Evolutionary conservation across 2,888 invertebrate species (phyloP), one percentile per base, ranked within the genome.

Genomic region (Geotrupes spiniger): DNA sequence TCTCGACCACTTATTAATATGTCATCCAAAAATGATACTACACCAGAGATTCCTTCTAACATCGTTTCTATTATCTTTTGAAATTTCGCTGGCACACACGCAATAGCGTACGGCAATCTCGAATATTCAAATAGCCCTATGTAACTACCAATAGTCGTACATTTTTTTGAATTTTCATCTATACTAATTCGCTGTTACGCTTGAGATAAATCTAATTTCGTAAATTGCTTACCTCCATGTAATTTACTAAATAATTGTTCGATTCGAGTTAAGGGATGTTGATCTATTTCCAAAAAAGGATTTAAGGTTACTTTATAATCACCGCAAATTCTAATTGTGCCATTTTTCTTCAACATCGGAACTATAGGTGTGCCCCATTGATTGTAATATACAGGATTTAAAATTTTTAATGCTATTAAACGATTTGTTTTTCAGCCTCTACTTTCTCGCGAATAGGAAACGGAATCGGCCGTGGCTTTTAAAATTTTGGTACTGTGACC

Each of bases 61-160:
- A 62, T 28, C 0, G 48, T 50, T 49, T 64, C 62, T 59, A 68
- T 66, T 0, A 60, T 33, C 38, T 53, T 52, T 51, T 68, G 64
- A 43, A 68, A 66, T 38, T 65, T 62, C 1, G 60, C 61, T 0
- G 64, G 63, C 3, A 59, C 63, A 25, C 54, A 58, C 2, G 60
- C 57, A 10, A 66, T 42, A 3, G 61, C 64, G 31, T 56, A 64
- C 2, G 63, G 54, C 14, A 62, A 42, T 1, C 62, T 40, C 0
- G 49, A 61, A 44, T 59, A 63, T 38, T 52, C 52, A 45, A 48
- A 63, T 15, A 64, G 42, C 0, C 63, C 62, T 31, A 52, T 56
- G 2, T 53, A 51, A 0, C 64, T 65, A 42, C 57, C 59, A 1
- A 66, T 64, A 0, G 57, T 57, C 0, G 43, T 16, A 27, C 51